Conservation (phyloP, 1,140 invertebrate species). For the Drosophila leontia region DNA sequence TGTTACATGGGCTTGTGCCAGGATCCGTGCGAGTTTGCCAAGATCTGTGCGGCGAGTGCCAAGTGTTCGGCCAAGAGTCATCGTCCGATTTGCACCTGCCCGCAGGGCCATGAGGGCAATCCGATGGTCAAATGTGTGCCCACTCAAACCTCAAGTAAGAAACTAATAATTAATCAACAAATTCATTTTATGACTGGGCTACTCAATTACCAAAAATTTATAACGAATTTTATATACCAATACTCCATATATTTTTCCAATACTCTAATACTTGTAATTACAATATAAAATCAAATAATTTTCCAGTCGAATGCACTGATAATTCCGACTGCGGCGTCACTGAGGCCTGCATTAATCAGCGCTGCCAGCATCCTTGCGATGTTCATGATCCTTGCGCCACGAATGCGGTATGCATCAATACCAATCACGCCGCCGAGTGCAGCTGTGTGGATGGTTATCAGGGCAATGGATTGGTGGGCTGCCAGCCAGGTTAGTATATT, state of each 20-base stretch:
- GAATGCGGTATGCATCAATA: conserved; percentile 94
- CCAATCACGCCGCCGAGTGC: conserved; percentile 94
- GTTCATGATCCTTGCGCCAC: conserved; percentile 92
- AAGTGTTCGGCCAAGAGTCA: conserved; percentile 91
- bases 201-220: neutral
- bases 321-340: conserved; percentile 92
- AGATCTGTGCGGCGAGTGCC: conserved; percentile 89
- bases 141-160: conserved; percentile 89
- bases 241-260: no score
- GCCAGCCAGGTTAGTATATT: conserved; percentile 89
- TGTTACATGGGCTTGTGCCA: conserved; percentile 91
- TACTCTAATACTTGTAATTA: no score
- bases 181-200: conserved; percentile 9
- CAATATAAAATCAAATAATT: neutral
- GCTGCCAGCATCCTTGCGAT: conserved; percentile 93
- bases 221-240: no score
- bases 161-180: conserved; percentile 67
- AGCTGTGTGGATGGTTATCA: conserved; percentile 93
- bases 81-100: conserved; percentile 91
- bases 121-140: conserved; percentile 90
- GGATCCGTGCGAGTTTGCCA: conserved; percentile 90
- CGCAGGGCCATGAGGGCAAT: conserved; percentile 90
- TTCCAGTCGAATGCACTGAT: conserved; percentile 90
- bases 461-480: conserved; percentile 93
- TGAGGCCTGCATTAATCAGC: conserved; percentile 92